Base-by-base conservation (phyloP, 2,113 vertebrate genomes). In the Lepus timidus region DNA sequence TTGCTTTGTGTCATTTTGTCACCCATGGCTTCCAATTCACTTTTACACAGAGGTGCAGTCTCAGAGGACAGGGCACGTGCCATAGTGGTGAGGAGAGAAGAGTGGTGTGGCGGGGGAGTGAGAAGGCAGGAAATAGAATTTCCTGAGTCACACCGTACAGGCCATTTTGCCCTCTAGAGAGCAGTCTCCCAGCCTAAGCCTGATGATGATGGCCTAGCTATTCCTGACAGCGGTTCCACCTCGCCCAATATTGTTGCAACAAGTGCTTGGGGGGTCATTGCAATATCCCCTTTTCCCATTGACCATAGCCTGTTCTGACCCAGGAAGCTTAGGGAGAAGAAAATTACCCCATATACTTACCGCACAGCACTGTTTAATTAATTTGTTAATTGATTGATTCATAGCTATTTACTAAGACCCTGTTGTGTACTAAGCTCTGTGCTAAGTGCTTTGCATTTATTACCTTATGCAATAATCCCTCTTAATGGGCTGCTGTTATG, bases 1-100 rank as follows among this genome's bases (percentile, higher is more conserved):
- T 94, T 85, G 51, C 65, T 68, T 75, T 73, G 16, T 33, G 61
- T 90, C 58, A 64, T 33, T 94, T 85, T 94, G 76, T 82, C 82
- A 95, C 67, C 73, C 61, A 76, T 62, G 2, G 17, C 74, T 88
- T 88, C 58, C 71, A 90, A 62, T 44, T 94, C 58, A 75, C 49
- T 84, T 5, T 36, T 90, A 52, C 6, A 39, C 3, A 78, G 52
- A 91, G 39, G 58, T 52, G 29, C 23, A 33, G 20, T 52, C 83
- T 89, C 70, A 67, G 74, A 74, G 84, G 7, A 2, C n/a, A 78
- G 68, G 39, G 29, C 27, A 39, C 20, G 9, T 90, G 81, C 49
- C 1, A 11, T 31, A 17, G 22, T 55, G 79, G 58, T 88, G 88
- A 67, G 88, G 80, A 90, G 80, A 81, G 29, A 39, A 65, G 29